phyloP scores from a whole-genome alignment of 2,888 invertebrate species.

The Rhamnusium bicolor region DNA sequence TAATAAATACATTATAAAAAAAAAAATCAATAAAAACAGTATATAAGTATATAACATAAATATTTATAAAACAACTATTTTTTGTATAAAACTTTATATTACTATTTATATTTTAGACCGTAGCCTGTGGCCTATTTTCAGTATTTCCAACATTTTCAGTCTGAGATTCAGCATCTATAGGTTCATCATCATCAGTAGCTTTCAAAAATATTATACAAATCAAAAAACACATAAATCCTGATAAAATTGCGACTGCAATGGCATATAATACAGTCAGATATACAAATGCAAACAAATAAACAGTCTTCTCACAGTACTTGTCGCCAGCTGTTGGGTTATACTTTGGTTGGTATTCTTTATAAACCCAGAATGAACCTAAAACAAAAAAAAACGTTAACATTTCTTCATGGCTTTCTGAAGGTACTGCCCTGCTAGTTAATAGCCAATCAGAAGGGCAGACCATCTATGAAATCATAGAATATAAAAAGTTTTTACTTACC shows the following conservation, averaged over 20 bases:
- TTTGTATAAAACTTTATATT: neutral
- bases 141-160: neutral
- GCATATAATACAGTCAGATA: slow-evolving; percentile 57
- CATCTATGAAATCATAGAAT: no score
- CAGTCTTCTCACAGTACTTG: slow-evolving; percentile 63
- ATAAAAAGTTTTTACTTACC: slow-evolving; percentile 51
- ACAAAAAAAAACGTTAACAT: slow-evolving; percentile 42
- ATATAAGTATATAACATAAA: neutral
- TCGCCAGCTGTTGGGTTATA: slow-evolving; percentile 51
- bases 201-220: slow-evolving; percentile 53
- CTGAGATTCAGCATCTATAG: slow-evolving; percentile 41
- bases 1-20: neutral
- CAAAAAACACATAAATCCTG: slow-evolving; percentile 58
- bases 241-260: slow-evolving; percentile 43
- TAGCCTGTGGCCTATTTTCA: neutral
- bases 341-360: slow-evolving; percentile 64
- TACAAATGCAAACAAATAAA: slow-evolving; percentile 62
- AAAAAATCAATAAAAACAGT: neutral
- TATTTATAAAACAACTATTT: neutral
- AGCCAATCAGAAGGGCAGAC: no score
- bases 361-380: slow-evolving; percentile 64
- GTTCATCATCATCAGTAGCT: slow-evolving; percentile 28
- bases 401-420: no score
- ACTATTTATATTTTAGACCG: neutral
- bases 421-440: no score